Evolutionary conservation across 2,888 invertebrate genomes (phyloP).

Genomic region (Chloroclysta siterata): DNA sequence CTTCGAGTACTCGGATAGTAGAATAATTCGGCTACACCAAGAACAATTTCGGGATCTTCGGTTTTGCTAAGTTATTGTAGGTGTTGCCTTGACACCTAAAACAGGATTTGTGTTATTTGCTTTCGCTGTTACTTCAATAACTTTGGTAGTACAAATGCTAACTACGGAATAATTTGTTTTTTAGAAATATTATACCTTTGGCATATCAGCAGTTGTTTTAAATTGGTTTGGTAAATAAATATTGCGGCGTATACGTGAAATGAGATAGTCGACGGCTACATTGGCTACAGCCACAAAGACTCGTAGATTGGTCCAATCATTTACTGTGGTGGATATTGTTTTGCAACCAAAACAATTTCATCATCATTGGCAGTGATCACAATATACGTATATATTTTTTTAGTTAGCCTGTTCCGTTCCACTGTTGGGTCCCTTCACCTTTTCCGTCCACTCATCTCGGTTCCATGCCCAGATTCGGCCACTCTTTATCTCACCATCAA

Average conservation of each 20-base stretch:
- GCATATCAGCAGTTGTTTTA: neutral
- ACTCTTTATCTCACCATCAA: too few relatives aligned
- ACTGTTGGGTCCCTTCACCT: too few relatives aligned
- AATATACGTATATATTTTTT: neutral
- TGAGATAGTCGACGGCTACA: slow-evolving; percentile 35
- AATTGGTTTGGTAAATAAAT: neutral
- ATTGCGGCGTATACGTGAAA: slow-evolving; percentile 31
- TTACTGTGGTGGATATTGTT: slow-evolving; percentile 53
- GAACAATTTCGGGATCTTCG: slow-evolving; percentile 25
- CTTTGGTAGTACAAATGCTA: neutral
- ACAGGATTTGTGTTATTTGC: neutral
- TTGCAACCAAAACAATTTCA: slow-evolving; percentile 40
- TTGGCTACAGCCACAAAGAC: slow-evolving; percentile 26
- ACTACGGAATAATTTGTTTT: neutral
- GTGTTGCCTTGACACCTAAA: slow-evolving; percentile 12
- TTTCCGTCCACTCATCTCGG: too few relatives aligned
- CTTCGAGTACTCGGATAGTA: slow-evolving; percentile 29
- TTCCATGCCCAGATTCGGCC: too few relatives aligned
- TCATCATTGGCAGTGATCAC: neutral
- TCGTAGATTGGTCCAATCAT: slow-evolving; percentile 38
- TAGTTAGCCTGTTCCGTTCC: too few relatives aligned
- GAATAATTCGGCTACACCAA: slow-evolving; percentile 28
- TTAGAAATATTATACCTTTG: too few relatives aligned
- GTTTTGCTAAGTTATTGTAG: slow-evolving; percentile 10
- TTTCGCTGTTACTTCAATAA: neutral